phyloP scores from a whole-genome alignment of 2,113 vertebrate genomes.

The Ctenodactylus gundi region DNA sequence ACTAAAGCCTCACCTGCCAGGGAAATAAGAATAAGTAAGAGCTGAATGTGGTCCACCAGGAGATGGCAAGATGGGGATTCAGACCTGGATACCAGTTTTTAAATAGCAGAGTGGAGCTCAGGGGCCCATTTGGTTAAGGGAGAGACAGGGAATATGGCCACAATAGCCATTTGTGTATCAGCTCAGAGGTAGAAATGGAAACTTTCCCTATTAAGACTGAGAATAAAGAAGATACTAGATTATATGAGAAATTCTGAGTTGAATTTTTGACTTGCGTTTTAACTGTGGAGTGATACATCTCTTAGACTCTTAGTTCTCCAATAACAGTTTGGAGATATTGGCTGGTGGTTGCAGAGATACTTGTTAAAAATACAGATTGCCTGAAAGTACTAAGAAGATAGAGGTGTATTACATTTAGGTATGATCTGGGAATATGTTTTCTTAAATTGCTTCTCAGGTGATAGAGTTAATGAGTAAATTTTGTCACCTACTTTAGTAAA shows the following conservation, averaged over 20 bases:
- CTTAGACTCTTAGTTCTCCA: neutral
- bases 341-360: neutral
- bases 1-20: neutral
- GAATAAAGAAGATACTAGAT: neutral
- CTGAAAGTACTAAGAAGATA: neutral
- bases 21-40: neutral
- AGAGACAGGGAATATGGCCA: neutral
- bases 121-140: neutral
- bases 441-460: neutral
- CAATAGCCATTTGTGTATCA: neutral
- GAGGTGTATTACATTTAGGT: neutral
- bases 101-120: neutral
- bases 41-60: neutral
- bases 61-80: neutral
- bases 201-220: neutral
- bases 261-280: slow-evolving; percentile 22
- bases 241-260: neutral
- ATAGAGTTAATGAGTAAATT: neutral
- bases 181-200: neutral
- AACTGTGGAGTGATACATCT: neutral
- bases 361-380: slow-evolving; percentile 41
- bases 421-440: neutral
- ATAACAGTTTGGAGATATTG: slow-evolving; percentile 16
- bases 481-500: slow-evolving; percentile 2
- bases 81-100: neutral